Evolutionary conservation across 2,797 vertebrate species (phyloP).

Genomic region (Neostethus bicornis): DNA sequence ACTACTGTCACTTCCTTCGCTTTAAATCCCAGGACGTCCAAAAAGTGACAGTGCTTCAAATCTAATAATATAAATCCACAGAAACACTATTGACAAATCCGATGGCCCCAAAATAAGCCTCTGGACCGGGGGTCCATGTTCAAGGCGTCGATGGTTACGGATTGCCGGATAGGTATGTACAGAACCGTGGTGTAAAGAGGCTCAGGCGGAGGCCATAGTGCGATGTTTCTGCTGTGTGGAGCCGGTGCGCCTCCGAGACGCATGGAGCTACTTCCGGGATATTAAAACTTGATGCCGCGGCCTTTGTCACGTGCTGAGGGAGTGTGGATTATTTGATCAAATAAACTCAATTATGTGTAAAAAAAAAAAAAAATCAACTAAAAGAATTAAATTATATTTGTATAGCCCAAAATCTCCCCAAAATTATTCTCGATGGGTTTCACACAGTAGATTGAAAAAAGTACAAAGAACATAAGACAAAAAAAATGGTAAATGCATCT

Average conservation of each 20-base stretch:
- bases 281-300: slow-evolving; percentile 56
- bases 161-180: slow-evolving; percentile 82
- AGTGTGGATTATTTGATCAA: slow-evolving; percentile 5
- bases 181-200: slow-evolving; percentile 68
- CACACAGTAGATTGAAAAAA: too few species aligned
- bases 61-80: slow-evolving; percentile 73
- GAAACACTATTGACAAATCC: slow-evolving; percentile 74
- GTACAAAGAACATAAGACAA: too few species aligned
- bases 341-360: too few species aligned
- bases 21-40: slow-evolving; percentile 82
- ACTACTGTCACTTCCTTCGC: slow-evolving; percentile 76
- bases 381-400: too few species aligned
- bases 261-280: slow-evolving; percentile 89
- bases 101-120: slow-evolving; percentile 76
- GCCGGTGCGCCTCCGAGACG: slow-evolving; percentile 86
- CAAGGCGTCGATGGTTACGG: slow-evolving; percentile 87
- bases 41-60: slow-evolving; percentile 77
- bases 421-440: neutral
- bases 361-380: too few species aligned
- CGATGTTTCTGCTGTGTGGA: slow-evolving; percentile 85
- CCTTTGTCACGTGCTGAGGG: slow-evolving; percentile 71
- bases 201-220: slow-evolving; percentile 79
- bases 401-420: too few species aligned
- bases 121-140: slow-evolving; percentile 84
- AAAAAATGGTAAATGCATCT: too few species aligned